Conservation (phyloP, 2,888 invertebrate genomes). For the Drosophila nr. fundita region DNA sequence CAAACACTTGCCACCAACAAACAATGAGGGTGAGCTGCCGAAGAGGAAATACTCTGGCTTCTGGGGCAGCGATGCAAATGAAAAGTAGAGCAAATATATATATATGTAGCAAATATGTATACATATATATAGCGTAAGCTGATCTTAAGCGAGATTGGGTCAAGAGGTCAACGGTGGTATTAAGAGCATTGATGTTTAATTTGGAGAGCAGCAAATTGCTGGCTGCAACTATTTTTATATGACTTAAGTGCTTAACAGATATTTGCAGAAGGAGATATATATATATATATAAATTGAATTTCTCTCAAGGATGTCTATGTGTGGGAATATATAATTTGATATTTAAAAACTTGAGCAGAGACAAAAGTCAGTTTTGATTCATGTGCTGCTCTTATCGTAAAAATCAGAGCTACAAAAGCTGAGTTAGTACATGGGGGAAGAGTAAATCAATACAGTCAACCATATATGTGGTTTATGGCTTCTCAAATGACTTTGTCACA, state of each 20-base stretch:
- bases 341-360: neutral
- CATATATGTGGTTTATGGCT: neutral
- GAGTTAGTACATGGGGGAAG: too few species aligned
- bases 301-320: neutral
- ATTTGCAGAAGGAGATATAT: neutral
- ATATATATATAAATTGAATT: neutral
- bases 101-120: neutral
- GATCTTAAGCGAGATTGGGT: conserved; percentile 4
- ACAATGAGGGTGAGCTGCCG: neutral
- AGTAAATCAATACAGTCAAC: neutral
- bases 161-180: neutral
- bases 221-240: neutral
- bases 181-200: neutral
- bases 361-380: neutral
- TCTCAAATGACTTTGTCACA: neutral
- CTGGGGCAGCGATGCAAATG: conserved; percentile 3
- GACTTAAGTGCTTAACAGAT: neutral
- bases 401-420: neutral
- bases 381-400: neutral
- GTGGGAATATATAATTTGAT: fast-evolving
- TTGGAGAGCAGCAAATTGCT: neutral
- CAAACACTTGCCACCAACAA: neutral
- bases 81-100: neutral
- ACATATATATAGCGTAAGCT: neutral
- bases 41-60: conserved; percentile 18